Percentiles rank a stretch among this genome's conserved stretches.
phyloP scores from a whole-genome alignment of 2,888 invertebrate genomes.

The Leucoptera coffeella region DNA sequence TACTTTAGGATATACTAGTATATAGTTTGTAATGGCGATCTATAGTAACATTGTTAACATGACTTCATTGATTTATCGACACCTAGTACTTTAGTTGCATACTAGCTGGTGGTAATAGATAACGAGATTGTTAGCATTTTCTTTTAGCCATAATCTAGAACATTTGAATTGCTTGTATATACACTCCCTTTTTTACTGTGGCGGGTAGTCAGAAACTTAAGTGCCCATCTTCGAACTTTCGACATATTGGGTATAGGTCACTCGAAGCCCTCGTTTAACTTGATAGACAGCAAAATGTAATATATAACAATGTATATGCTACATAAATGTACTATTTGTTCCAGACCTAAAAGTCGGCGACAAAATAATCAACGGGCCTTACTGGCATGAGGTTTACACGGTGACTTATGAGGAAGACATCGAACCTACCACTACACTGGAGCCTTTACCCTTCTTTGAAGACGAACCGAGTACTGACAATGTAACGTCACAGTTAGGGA shows the following conservation, averaged over 20 bases:
- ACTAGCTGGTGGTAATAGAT: background rate
- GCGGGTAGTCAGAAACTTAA: no score
- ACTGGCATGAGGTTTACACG: conserved; percentile 42
- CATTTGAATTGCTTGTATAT: background rate
- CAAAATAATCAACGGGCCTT: conserved; percentile 29
- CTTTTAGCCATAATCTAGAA: background rate
- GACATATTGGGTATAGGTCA: no score
- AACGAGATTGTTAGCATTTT: no score
- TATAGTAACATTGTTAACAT: no score
- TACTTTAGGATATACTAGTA: background rate
- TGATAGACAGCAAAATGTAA: background rate
- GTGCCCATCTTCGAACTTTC: no score
- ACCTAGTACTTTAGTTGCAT: background rate
- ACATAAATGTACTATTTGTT: conserved; percentile 1
- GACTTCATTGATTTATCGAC: background rate
- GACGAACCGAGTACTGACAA: conserved; percentile 60
- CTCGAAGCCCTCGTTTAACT: no score
- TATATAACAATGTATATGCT: background rate
- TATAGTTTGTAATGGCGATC: no score
- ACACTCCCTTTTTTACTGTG: no score
- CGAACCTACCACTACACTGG: conserved; percentile 54
- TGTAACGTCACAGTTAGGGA: conserved; percentile 61
- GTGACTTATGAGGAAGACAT: conserved; percentile 36
- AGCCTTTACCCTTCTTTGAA: conserved; percentile 68
- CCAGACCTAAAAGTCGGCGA: conserved; percentile 40